A percentile compares a stretch with the other conserved stretches of the same genome.
Conservation (phyloP, 2,113 vertebrate species). For the Tiliqua scincoides region DNA sequence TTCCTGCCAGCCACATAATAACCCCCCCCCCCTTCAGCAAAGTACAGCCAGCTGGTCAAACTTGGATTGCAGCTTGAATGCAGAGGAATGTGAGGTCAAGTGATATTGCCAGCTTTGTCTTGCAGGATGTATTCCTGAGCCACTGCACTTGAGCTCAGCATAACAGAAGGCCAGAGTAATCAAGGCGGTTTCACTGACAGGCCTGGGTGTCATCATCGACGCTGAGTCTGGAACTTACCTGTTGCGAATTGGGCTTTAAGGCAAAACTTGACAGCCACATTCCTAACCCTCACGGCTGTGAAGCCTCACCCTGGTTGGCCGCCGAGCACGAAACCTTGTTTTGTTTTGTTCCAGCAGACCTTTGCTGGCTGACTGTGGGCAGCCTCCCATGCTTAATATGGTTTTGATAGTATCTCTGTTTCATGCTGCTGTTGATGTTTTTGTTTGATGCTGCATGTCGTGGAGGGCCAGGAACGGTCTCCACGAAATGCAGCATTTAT, state of each 20-base stretch:
- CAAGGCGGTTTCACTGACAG: no score
- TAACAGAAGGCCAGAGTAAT: not conserved
- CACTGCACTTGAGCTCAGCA: not conserved
- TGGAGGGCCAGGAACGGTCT: no score
- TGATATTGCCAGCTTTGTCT: slow-evolving; percentile 1
- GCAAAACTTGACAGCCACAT: not conserved
- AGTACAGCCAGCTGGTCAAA: slow-evolving; percentile 72
- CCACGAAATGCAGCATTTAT: no score
- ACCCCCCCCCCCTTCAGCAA: slow-evolving; percentile 51
- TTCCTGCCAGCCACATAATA: slow-evolving; percentile 76
- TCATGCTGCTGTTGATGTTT: no score
- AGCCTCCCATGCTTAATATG: no score
- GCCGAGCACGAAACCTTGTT: no score
- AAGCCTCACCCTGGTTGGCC: no score
- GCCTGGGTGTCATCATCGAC: not conserved
- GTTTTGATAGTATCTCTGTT: no score
- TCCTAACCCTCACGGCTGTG: not conserved
- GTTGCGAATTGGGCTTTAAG: not conserved
- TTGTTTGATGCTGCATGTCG: no score
- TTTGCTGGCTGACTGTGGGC: no score
- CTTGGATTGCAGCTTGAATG: slow-evolving; percentile 63
- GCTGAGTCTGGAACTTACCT: not conserved
- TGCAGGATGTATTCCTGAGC: not conserved
- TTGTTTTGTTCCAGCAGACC: no score
- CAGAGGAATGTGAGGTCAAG: slow-evolving; percentile 58